A percentile compares a stretch with the other conserved stretches of the same genome.
Evolutionary conservation across 1,140 invertebrate species (phyloP).

Genomic region (Dreissena polymorpha): DNA sequence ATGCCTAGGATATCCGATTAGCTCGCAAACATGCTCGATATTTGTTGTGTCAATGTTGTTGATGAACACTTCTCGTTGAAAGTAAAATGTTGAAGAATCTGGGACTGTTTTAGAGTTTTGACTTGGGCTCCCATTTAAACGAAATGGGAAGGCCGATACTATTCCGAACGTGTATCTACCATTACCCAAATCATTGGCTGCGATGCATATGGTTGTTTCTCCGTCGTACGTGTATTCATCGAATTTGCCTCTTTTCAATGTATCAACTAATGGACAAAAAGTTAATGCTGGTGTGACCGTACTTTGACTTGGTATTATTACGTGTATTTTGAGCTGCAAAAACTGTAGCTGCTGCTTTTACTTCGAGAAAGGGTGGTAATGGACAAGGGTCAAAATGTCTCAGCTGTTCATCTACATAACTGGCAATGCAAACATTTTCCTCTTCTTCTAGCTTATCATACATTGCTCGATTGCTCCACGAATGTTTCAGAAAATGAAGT

Average conservation of each 20-base stretch:
- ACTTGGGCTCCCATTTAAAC: neutral
- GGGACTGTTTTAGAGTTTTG: too few relatives aligned
- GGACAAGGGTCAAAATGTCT: neutral
- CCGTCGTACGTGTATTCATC: neutral
- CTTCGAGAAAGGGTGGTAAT: slow-evolving; percentile 4
- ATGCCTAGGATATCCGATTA: neutral
- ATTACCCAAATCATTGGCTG: neutral
- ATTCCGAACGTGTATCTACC: neutral
- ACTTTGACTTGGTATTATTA: slow-evolving; percentile 5
- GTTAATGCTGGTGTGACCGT: neutral
- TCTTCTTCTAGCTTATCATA: neutral
- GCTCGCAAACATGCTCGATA: neutral
- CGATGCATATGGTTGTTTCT: neutral
- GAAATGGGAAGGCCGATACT: neutral
- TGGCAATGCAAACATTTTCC: neutral
- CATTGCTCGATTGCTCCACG: slow-evolving; percentile 2
- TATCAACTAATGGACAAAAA: neutral
- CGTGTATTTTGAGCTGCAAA: slow-evolving; percentile 4
- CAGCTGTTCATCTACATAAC: neutral
- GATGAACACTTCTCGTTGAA: neutral
- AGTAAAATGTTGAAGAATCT: neutral
- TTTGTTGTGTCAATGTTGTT: neutral
- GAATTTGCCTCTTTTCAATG: neutral
- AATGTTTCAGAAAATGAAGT: neutral
- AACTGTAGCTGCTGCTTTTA: slow-evolving; percentile 15